Conservation (phyloP, 2,797 vertebrate genomes). For the Chelmon rostratus region DNA sequence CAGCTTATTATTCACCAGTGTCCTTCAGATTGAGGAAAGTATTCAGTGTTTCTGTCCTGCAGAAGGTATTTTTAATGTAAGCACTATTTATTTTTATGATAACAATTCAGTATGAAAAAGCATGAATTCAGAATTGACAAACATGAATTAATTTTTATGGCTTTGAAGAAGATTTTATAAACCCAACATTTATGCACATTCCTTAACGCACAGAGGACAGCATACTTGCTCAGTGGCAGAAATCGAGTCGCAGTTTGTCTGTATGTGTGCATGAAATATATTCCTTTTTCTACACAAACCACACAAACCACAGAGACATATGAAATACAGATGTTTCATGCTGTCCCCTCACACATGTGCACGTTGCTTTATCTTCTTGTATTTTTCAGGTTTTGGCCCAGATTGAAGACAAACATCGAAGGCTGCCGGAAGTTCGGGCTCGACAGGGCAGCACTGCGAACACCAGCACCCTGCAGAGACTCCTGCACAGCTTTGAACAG, state of each 20-base stretch:
- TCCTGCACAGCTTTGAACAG: conserved; percentile 92
- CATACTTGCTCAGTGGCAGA: background rate
- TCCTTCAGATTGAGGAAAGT: background rate
- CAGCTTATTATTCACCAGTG: background rate
- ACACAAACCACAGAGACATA: background rate
- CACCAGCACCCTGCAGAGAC: conserved; percentile 91
- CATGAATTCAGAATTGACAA: too few species aligned
- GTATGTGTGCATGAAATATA: background rate
- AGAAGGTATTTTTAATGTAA: background rate
- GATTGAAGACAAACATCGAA: conserved; percentile 92
- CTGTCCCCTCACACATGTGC: background rate
- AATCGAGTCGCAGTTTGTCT: background rate
- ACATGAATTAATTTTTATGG: background rate
- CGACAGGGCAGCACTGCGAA: conserved; percentile 86
- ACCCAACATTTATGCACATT: background rate
- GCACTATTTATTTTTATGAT: background rate
- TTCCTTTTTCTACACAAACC: background rate
- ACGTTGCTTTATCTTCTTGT: background rate
- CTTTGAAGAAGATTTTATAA: background rate
- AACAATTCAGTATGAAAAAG: too few species aligned
- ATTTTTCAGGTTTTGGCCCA: conserved; percentile 87
- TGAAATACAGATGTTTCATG: background rate
- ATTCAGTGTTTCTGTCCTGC: background rate
- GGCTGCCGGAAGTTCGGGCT: conserved; percentile 89
- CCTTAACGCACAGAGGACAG: background rate